These are phyloP conservation scores for Campopleginae sp. DNA, from an alignment of 2,888 invertebrate species.

Conservation along the genomic window DNA sequence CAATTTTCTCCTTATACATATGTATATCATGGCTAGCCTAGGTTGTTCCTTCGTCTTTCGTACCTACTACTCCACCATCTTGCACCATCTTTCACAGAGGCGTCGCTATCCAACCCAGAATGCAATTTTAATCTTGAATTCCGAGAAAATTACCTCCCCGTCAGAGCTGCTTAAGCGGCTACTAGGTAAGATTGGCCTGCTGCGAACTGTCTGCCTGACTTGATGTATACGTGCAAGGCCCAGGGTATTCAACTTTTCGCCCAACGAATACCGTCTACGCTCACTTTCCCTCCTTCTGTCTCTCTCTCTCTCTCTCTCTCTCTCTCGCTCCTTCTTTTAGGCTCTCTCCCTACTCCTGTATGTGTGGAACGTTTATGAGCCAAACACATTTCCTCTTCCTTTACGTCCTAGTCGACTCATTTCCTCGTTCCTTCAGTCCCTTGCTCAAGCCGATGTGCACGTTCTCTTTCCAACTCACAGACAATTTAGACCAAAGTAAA, in stretches of 20 bases:
- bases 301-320: neutral
- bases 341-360: neutral
- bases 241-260: conserved; percentile 77
- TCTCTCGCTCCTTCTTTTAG: neutral
- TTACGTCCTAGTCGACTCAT: conserved; percentile 15
- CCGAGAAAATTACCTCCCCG: conserved; percentile 83
- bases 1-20: conserved; percentile 7
- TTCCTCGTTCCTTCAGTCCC: neutral
- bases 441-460: neutral
- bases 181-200: conserved; percentile 82
- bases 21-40: conserved; percentile 37
- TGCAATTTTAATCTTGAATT: conserved; percentile 84
- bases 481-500: conserved; percentile 22
- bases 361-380: conserved; percentile 21
- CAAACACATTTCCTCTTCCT: conserved; percentile 34
- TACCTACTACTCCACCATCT: conserved; percentile 10
- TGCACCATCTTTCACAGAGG: conserved; percentile 44
- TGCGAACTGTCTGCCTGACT: conserved; percentile 79
- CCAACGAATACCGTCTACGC: conserved; percentile 75
- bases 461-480: neutral
- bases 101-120: conserved; percentile 68
- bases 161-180: conserved; percentile 82
- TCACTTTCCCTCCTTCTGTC: conserved; percentile 8
- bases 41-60: conserved; percentile 66
- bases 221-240: conserved; percentile 77